Percentiles rank a stretch among this genome's conserved stretches.
phyloP scores from a whole-genome alignment of 2,797 vertebrate species.

The Masticophis lateralis region DNA sequence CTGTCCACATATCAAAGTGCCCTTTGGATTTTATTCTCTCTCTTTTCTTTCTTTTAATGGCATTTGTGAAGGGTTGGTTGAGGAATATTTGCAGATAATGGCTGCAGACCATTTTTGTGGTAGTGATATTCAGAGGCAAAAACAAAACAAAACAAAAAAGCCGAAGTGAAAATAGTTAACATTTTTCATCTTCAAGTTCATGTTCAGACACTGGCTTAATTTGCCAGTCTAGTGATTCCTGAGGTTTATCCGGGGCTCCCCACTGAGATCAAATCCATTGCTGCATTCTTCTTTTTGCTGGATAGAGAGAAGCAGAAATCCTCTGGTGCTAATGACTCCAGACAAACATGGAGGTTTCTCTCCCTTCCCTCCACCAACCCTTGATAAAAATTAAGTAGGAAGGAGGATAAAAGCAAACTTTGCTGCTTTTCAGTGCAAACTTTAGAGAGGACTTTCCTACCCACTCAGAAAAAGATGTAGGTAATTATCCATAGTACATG shows the following conservation, averaged over 20 bases:
- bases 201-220: not conserved
- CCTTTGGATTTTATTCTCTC: not conserved
- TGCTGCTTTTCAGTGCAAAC: not conserved
- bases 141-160: not conserved
- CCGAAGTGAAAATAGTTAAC: slow-evolving; percentile 16
- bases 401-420: not conserved
- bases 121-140: not conserved
- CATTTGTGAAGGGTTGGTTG: not conserved
- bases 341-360: not conserved
- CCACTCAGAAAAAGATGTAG: not conserved
- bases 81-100: not conserved
- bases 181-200: not conserved
- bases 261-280: slow-evolving; percentile 15
- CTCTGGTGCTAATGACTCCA: not conserved
- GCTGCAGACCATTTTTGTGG: not conserved
- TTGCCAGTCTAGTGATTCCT: slow-evolving; percentile 15
- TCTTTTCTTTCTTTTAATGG: not conserved
- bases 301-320: not conserved
- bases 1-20: not conserved
- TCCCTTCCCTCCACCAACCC: not conserved
- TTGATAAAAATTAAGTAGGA: not conserved
- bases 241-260: slow-evolving; percentile 2
- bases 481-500: not conserved
- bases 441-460: not conserved
- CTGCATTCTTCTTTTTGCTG: slow-evolving; percentile 5